Base-by-base conservation (phyloP, 2,797 vertebrate genomes). In the Antrozous pallidus region DNA sequence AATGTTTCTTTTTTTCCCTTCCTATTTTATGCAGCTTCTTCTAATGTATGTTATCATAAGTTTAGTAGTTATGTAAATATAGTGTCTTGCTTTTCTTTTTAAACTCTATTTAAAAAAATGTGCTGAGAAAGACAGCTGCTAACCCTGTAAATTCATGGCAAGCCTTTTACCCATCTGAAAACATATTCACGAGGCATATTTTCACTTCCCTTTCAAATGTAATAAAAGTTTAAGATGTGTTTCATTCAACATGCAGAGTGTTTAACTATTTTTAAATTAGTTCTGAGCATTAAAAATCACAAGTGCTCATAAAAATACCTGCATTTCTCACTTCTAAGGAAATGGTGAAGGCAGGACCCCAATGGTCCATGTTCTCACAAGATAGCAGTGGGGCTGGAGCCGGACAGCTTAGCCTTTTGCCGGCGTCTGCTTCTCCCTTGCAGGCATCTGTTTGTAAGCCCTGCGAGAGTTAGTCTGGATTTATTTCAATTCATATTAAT, bases 401-500 rank as follows among this genome's bases (percentile, higher is more conserved):
- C 8, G 5, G 61, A 20, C 10, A 0, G 2, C 56, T 31, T 6
- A 1, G 4, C 51, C 58, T 24, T 42, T 56, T 18, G 31, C 4
- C 7, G 0, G 18, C 0, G 18, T 16, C 80, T 17, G 54, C 80
- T 24, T 78, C 20, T 1, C 65, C 73, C 63, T 6, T 22, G 38
- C 47, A 74, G 85, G 71, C 86, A 26, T 65, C 86, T 81, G 36
- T 79, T 83, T 56, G 47, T 16, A 86, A 36, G 61, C 81, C 78
- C 70, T 17, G 10, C 54, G 16, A 1, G 83, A 91, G 79, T 81
- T 81, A 70, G 54, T 88, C 93, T 95, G 93, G 77, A 58, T 69
- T 83, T 78, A 77, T 67, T 95, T 91, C 91, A 95, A 73, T 78
- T 96, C 67, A 65, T 92, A 28, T 95, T 74, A 96, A 94, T 95